These are phyloP conservation scores for Himalopsyche kuldschensis DNA, from an alignment of 2,888 invertebrate species.

Conservation along the genomic window DNA sequence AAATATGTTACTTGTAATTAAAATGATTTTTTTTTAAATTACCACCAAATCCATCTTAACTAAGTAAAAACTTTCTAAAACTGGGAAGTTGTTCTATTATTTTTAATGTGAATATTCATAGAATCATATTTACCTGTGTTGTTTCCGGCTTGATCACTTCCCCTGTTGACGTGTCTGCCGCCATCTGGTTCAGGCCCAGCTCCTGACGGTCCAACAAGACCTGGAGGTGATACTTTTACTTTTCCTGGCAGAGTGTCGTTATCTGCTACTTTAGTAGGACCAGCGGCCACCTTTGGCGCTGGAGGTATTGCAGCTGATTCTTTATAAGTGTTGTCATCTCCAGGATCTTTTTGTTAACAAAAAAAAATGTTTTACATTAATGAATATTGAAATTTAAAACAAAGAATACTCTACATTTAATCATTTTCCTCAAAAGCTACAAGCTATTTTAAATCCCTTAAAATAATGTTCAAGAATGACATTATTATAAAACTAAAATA, in stretches of 20 bases:
- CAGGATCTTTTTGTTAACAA: slow-evolving; percentile 45
- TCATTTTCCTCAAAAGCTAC: no score
- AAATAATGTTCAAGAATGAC: no score
- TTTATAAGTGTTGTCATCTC: slow-evolving; percentile 59
- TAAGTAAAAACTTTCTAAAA: no score
- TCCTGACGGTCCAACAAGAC: slow-evolving; percentile 43
- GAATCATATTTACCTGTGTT: not conserved
- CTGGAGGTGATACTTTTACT: not conserved
- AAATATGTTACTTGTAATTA: no score
- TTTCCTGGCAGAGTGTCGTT: slow-evolving; percentile 41
- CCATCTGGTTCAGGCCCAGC: slow-evolving; percentile 29
- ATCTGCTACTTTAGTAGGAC: slow-evolving; percentile 46
- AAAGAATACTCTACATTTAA: no score
- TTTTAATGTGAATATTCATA: no score
- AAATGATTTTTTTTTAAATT: no score
- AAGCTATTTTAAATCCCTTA: no score
- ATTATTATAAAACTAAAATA: no score
- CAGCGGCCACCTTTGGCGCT: slow-evolving; percentile 51
- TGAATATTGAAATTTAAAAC: no score
- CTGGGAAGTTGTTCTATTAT: no score
- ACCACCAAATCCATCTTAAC: no score
- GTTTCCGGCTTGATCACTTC: slow-evolving; percentile 15
- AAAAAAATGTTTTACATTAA: not conserved
- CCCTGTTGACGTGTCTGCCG: slow-evolving; percentile 34
- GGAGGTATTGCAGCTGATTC: slow-evolving; percentile 62